A percentile compares a stretch with the other conserved stretches of the same genome.
phyloP scores from a whole-genome alignment of 2,888 invertebrate genomes.

The Blastobasis adustella region DNA sequence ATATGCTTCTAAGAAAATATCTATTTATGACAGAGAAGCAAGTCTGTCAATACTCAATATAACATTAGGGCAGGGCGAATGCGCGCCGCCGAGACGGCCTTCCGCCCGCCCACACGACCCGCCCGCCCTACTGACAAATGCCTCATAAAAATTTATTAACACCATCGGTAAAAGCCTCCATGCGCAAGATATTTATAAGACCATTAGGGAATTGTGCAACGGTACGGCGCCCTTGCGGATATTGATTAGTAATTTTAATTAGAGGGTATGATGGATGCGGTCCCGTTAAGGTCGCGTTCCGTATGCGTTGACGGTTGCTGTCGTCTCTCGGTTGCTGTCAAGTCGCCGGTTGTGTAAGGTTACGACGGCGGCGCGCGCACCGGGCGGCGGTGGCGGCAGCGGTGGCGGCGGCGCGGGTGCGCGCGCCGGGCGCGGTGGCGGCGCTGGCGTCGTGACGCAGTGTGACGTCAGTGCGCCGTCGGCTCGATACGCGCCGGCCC shows the following conservation, averaged over 20 bases:
- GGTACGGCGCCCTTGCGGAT: no score
- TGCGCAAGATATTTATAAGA: constrained; percentile 8
- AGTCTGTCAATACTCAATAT: constrained; percentile 31
- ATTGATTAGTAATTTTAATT: no score
- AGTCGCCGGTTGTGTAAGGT: constrained; percentile 63
- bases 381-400: constrained; percentile 28
- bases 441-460: constrained; percentile 77
- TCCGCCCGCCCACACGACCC: constrained; percentile 27
- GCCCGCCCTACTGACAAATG: constrained; percentile 28
- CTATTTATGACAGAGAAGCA: no score
- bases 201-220: no score
- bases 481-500: constrained; percentile 78
- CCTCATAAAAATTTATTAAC: constrained; percentile 35
- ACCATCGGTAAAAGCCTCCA: constrained; percentile 11
- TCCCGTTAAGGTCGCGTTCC: no score
- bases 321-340: constrained; percentile 38
- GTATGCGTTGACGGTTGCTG: no score
- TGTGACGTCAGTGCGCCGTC: constrained; percentile 82
- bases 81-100: constrained; percentile 29
- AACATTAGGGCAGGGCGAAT: constrained; percentile 31
- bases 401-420: constrained; percentile 28
- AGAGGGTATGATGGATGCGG: no score
- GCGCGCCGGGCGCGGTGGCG: constrained; percentile 58
- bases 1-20: no score
- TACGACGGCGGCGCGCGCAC: constrained; percentile 41